Percentiles rank a stretch among this genome's conserved stretches.
Evolutionary conservation across 2,797 vertebrate species (phyloP).

Genomic region (Falco naumanni): DNA sequence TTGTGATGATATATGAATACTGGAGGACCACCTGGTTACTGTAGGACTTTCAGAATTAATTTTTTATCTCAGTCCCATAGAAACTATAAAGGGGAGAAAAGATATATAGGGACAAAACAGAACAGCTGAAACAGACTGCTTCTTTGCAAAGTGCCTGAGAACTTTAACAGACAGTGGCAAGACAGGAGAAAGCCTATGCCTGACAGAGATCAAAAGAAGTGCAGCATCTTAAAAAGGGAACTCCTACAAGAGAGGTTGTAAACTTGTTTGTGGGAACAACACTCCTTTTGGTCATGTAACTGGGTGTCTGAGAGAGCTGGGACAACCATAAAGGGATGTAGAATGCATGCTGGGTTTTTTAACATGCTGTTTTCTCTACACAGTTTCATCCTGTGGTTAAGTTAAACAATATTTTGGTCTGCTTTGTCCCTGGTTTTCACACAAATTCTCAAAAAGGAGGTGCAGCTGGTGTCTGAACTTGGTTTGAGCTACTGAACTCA

Average conservation of each 20-base stretch:
- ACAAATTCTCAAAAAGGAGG: constrained; percentile 2
- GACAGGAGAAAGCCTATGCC: neutral
- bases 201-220: constrained; percentile 31
- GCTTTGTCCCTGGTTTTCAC: constrained; percentile 11
- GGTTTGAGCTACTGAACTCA: neutral
- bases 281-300: neutral
- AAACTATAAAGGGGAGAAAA: neutral
- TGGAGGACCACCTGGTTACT: neutral
- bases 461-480: neutral
- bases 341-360: neutral
- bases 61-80: neutral
- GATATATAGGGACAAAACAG: neutral
- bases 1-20: neutral
- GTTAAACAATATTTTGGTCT: constrained; percentile 17
- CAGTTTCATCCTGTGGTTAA: constrained; percentile 29
- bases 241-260: neutral
- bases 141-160: neutral
- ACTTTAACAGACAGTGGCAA: neutral
- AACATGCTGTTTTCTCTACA: neutral
- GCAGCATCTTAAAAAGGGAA: neutral
- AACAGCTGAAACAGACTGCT: neutral
- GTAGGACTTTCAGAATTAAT: neutral
- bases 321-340: neutral
- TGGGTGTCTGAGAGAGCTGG: constrained; percentile 6
- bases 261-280: constrained; percentile 6